Evolutionary conservation across 2,113 vertebrate species (phyloP).

Genomic region (Piprites chloris): DNA sequence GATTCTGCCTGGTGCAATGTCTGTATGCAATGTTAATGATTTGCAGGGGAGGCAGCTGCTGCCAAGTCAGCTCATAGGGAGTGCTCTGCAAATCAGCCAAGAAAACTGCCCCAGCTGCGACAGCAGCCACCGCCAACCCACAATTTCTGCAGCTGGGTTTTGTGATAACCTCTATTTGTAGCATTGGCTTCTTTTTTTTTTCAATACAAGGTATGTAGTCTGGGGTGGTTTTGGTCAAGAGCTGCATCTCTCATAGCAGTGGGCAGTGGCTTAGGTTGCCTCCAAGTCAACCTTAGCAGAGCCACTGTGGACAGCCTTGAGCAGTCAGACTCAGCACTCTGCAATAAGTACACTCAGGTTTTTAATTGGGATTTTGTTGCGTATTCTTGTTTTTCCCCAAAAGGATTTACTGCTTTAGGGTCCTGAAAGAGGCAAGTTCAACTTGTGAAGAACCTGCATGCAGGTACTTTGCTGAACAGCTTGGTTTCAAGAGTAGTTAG

Average conservation of each 20-base stretch:
- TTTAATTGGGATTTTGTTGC: neutral
- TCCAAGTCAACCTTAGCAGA: neutral
- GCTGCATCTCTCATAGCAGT: neutral
- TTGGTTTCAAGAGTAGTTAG: neutral
- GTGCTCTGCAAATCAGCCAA: neutral
- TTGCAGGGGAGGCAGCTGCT: neutral
- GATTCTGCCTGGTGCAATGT: accelerated
- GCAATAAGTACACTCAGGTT: neutral
- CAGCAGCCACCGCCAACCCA: neutral
- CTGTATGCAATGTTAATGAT: neutral
- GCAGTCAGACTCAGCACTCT: neutral
- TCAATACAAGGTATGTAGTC: neutral
- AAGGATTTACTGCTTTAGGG: neutral
- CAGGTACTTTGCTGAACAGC: neutral
- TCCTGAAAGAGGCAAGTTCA: neutral
- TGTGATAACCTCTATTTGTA: accelerated
- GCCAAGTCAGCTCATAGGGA: neutral
- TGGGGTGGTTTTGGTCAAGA: neutral
- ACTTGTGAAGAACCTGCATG: accelerated
- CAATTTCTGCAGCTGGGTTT: neutral
- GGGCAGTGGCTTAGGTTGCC: accelerated
- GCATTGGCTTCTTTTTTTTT: neutral
- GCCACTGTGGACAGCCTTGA: neutral
- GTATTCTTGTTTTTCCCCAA: neutral
- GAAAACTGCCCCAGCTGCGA: neutral